Conservation (phyloP, 2,113 vertebrate species). For the Hoplias malabaricus region DNA sequence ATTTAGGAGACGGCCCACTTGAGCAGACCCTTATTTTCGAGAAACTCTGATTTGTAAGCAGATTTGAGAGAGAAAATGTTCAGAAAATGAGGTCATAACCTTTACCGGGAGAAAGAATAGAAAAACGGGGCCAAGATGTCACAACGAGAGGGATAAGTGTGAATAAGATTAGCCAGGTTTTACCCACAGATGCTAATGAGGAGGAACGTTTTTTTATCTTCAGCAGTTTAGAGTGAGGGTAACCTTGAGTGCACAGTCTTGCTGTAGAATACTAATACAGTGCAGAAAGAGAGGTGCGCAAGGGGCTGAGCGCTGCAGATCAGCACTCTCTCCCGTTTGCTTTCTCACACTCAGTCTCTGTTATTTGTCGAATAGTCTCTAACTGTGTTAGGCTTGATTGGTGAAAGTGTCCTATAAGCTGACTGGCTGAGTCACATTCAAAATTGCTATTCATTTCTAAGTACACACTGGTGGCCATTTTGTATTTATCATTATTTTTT, state of each 20-base stretch:
- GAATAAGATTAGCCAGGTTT: slow-evolving; percentile 52
- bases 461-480: too few species aligned
- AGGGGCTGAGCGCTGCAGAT: slow-evolving; percentile 33
- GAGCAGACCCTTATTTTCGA: slow-evolving; percentile 30
- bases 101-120: slow-evolving; percentile 27
- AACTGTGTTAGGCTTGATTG: background rate
- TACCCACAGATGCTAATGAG: slow-evolving; percentile 55
- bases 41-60: slow-evolving; percentile 44
- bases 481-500: too few species aligned
- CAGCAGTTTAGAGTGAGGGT: slow-evolving; percentile 51
- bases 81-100: slow-evolving; percentile 50
- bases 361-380: background rate
- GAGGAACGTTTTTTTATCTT: slow-evolving; percentile 42
- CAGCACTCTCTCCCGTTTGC: slow-evolving; percentile 21
- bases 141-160: slow-evolving; percentile 46
- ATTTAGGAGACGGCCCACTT: slow-evolving; percentile 5
- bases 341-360: slow-evolving; percentile 1
- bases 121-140: slow-evolving; percentile 50
- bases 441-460: too few species aligned
- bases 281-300: slow-evolving; percentile 20
- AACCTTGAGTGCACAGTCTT: slow-evolving; percentile 47
- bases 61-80: slow-evolving; percentile 48
- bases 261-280: slow-evolving; percentile 45
- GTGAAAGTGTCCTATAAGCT: too few species aligned
- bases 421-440: too few species aligned